Base-by-base conservation (phyloP, 2,113 vertebrate species). In the Bostrychus sinensis region DNA sequence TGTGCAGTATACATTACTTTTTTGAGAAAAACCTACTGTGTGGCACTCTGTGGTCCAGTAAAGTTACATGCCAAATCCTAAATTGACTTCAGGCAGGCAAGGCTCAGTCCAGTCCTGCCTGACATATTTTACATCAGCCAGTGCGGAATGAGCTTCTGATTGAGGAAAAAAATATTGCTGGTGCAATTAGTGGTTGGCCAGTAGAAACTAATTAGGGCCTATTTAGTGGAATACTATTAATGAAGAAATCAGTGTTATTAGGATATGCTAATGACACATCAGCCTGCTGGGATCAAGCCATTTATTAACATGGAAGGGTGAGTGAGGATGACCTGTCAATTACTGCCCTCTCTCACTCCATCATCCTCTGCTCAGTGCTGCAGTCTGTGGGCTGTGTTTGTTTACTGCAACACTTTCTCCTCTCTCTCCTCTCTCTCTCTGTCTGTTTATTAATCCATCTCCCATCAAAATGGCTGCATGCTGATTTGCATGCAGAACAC, bases 401-500 rank as follows among this genome's bases (percentile, higher is more conserved):
- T 82, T 87, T 60, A 53, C 65, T 38, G 63, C 43, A 83, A 80
- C 54, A 36, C 66, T 70, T 8, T 32, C 30, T 71, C 66, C 66
- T 72, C 57, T 75, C 84, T 81, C 51, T 48, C 53, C 83, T 80
- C 51, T 45, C 53, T 53, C 3, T 57, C n/a, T n/a, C n/a, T n/a
- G n/a, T 53, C 69, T 77, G 89, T 92, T 90, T 92, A 83, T 92
- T 93, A 93, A 93, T 92, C 89, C 89, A 93, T 88, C 91, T 91
- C 81, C 41, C 91, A 85, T 90, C 91, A 93, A 94, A 94, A 93
- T 88, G 85, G 83, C 84, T 86, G 88, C 89, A 69, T 70, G 82
- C 89, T 93, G 92, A 94, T 95, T 94, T 94, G 91, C 93, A 95
- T 95, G 94, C 92, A 89, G 90, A 82, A 86, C 84, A 91, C 88